phyloP scores from a whole-genome alignment of 2,113 vertebrate species.

The Neotragus pygmaeus region DNA sequence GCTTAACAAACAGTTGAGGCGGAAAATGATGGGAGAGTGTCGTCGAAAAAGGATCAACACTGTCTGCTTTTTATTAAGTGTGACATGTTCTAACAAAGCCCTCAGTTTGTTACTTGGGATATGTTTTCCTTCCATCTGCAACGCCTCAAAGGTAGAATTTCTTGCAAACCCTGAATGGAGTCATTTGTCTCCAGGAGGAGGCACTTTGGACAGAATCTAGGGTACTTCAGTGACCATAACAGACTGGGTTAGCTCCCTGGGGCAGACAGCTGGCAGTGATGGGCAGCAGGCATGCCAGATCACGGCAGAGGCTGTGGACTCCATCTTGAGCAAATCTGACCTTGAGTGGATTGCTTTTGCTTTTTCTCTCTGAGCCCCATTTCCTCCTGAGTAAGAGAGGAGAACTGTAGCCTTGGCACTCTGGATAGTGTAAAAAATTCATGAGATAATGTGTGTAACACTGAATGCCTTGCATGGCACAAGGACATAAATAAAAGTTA shows the following conservation, averaged over 20 bases:
- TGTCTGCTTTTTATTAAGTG: neutral
- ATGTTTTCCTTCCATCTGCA: neutral
- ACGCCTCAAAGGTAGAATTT: conserved; percentile 29
- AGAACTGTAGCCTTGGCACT: neutral
- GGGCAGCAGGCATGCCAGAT: neutral
- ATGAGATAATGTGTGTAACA: neutral
- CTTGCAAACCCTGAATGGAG: conserved; percentile 11
- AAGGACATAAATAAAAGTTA: neutral
- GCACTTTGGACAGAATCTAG: neutral
- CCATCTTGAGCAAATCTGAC: neutral
- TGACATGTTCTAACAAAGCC: neutral
- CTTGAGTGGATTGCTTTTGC: neutral
- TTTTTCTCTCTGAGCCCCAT: neutral
- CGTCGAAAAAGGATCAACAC: neutral
- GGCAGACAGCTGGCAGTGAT: neutral
- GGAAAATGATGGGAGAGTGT: neutral
- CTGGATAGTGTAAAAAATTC: neutral
- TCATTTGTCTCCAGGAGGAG: neutral
- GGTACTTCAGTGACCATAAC: neutral
- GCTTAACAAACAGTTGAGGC: neutral
- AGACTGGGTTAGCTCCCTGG: neutral
- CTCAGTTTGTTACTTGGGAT: neutral
- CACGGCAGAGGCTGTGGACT: neutral
- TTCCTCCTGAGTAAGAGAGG: neutral
- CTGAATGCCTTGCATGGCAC: neutral